These are phyloP conservation scores for Leistus spinibarbis DNA, from an alignment of 2,888 invertebrate genomes.

Conservation along the genomic window DNA sequence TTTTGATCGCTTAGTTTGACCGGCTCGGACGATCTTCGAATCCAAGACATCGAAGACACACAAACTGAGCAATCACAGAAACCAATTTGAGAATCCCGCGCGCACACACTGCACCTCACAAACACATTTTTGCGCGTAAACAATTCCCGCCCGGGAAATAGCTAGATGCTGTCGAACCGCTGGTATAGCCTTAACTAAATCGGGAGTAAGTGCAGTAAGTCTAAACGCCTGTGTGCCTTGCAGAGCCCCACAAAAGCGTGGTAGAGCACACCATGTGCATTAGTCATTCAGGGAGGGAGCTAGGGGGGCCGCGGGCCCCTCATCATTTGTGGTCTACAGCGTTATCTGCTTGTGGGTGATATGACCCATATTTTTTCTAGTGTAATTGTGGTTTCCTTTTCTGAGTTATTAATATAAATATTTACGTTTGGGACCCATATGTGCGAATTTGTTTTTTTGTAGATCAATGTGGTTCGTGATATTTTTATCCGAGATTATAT, in stretches of 20 bases:
- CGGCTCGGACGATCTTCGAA: slow-evolving; percentile 50
- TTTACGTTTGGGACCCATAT: no score
- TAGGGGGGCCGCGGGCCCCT: slow-evolving; percentile 47
- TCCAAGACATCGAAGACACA: slow-evolving; percentile 50
- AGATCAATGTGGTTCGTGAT: not conserved
- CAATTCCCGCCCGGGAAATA: not conserved
- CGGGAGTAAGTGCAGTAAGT: slow-evolving; percentile 21
- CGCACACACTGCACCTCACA: slow-evolving; percentile 39
- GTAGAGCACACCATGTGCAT: slow-evolving; percentile 44
- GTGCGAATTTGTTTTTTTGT: no score
- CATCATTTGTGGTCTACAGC: not conserved
- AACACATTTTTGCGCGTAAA: slow-evolving; percentile 36
- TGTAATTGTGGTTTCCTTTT: slow-evolving; percentile 16
- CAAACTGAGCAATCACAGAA: slow-evolving; percentile 32
- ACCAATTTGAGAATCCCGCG: slow-evolving; percentile 7
- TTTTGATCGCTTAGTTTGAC: slow-evolving; percentile 43
- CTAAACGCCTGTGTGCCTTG: not conserved
- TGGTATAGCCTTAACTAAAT: slow-evolving; percentile 29
- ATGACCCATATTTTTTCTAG: not conserved
- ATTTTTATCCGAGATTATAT: not conserved
- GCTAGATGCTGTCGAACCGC: slow-evolving; percentile 12
- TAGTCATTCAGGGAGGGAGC: slow-evolving; percentile 46
- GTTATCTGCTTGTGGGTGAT: not conserved
- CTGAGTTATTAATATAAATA: not conserved
- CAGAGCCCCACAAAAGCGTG: not conserved